Evolutionary conservation across 2,113 vertebrate genomes (phyloP), one percentile per base, ranked within the genome.

Genomic region (Ciconia maguari): DNA sequence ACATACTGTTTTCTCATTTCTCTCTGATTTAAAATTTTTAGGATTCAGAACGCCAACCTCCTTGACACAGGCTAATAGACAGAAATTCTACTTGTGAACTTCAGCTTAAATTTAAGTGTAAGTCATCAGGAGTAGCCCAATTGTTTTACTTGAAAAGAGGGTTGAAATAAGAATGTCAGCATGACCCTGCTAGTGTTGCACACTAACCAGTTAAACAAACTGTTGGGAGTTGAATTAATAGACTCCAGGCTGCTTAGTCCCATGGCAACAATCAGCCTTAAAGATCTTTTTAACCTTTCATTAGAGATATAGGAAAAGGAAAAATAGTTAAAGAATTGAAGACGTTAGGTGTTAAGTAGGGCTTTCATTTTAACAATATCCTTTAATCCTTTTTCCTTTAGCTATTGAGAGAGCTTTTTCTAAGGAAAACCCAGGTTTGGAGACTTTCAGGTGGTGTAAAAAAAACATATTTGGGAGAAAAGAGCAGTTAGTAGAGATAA

Each of bases 221-320:
- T 65, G 65, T 46, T 87, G 74, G 83, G 71, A 93, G 26, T 26
- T 93, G 72, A 91, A 93, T 91, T 91, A 69, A 83, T 46, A 91
- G 79, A 92, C 79, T 84, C 54, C 64, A 92, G 90, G 54, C 62
- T 96, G 62, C 90, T 94, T 70, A 93, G 71, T 95, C 81, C 93
- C 93, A 94, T 95, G 92, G 85, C 79, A 95, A 95, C 95, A 92
- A 95, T 96, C 90, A 94, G 75, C 76, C 79, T 86, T 75, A 78
- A 88, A 76, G 32, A 93, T 96, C 92, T 96, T 94, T 82, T 77
- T 64, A 94, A 94, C 92, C 68, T 95, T 87, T 83, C 76, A 66
- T 93, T 94, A 86, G 26, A 94, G 55, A 71, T 42, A 60, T 0
- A 86, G 68, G 82, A 20, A 83, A 93, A 74, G 26, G 38, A 68